Evolutionary conservation across 2,888 invertebrate species (phyloP), one percentile per base, ranked within the genome.

Genomic region (Neuroscelio doddi): DNA sequence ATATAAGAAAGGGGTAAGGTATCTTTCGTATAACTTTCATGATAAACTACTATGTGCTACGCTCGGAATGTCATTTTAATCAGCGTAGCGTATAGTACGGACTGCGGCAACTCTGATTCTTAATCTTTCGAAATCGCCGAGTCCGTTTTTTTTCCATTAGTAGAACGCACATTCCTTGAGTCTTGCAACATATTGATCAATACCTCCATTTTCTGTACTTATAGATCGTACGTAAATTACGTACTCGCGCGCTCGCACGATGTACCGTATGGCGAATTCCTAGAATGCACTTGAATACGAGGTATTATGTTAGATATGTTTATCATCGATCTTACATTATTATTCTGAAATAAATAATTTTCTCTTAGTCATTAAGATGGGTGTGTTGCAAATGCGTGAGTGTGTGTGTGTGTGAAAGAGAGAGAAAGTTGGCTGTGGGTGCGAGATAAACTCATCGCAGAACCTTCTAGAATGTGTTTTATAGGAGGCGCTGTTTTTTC

Each of bases 1-100:
- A 2, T 97, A 93, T 83, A 92, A 90, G 84, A 94, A 95, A 90
- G 92, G 92, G 89, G 96, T 96, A 90, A 92, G 94, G 90, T 26
- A 61, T 51, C 38, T 58, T 10, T 51, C 44, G 27, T 61, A n/a
- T 32, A 12, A 10, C 12, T 34, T 38, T 16, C 44, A 21, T 49
- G 42, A n/a, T 17, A 24, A 9, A 9, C 5, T 17, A 4, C 27
- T 34, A 39, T 30, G n/a, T 10, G 45, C 46, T 46, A 30, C 38
- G 36, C 21, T 45, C 29, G 36, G 44, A 36, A 17, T 39, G 21
- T 24, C 26, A 41, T n/a, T 7, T 15, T 8, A 52, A 41, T 16
- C 32, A 16, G 17, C 39, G 29, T 46, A 38, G 55, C 55, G 39
- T 38, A 30, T 55, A 55, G 32, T 12, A 29, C 38, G 45, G 53